Conservation (phyloP, 2,888 invertebrate species). For the Mythimna pallens region DNA sequence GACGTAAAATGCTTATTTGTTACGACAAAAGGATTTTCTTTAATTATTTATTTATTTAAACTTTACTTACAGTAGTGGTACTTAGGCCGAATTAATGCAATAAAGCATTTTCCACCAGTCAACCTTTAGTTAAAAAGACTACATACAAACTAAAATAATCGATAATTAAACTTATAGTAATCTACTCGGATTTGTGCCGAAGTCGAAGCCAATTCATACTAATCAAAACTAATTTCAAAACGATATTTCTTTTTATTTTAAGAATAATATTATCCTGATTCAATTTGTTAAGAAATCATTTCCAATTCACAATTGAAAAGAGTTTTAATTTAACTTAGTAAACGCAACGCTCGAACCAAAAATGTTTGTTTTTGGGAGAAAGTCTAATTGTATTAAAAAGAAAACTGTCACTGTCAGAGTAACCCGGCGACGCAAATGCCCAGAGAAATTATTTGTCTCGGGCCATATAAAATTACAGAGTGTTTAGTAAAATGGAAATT, state of each 20-base stretch:
- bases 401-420: slow-evolving; percentile 73
- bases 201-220: background rate
- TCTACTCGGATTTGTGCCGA: background rate
- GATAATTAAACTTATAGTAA: background rate
- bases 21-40: too few relatives aligned
- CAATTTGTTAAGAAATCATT: slow-evolving; percentile 18
- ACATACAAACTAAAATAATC: too few relatives aligned
- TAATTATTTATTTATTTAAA: too few relatives aligned
- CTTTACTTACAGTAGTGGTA: too few relatives aligned
- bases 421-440: slow-evolving; percentile 53
- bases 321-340: slow-evolving; percentile 51
- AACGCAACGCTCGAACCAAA: slow-evolving; percentile 36
- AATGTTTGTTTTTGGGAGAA: slow-evolving; percentile 47
- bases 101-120: too few relatives aligned
- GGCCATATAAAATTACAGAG: slow-evolving; percentile 68
- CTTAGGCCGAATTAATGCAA: too few relatives aligned
- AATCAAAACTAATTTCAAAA: background rate
- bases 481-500: slow-evolving; percentile 79
- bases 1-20: too few relatives aligned
- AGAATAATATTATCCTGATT: background rate
- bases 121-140: too few relatives aligned
- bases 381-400: slow-evolving; percentile 71
- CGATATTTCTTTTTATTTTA: background rate
- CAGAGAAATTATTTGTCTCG: slow-evolving; percentile 62
- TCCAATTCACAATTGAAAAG: slow-evolving; percentile 32